These are phyloP conservation scores for Lepidurus apus DNA, from an alignment of 1,140 invertebrate genomes.

Conservation along the genomic window DNA sequence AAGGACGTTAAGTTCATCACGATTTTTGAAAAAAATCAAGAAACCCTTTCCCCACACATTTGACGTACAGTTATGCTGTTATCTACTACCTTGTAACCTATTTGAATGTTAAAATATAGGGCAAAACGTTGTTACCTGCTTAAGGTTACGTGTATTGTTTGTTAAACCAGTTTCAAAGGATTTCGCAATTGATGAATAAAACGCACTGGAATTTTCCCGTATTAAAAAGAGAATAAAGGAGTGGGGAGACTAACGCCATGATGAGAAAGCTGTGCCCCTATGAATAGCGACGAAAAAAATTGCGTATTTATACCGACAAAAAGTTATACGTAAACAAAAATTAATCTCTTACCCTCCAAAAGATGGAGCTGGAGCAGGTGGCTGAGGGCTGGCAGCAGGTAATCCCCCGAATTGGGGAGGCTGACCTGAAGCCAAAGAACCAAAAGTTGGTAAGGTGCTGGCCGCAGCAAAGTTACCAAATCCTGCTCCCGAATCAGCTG, in stretches of 20 bases:
- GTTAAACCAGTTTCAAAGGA: neutral
- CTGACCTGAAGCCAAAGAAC: constrained; percentile 22
- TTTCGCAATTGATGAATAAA: neutral
- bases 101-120: constrained; percentile 7
- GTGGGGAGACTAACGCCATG: constrained; percentile 15
- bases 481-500: constrained; percentile 1
- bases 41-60: neutral
- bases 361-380: constrained; percentile 25
- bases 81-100: neutral
- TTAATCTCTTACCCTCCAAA: constrained; percentile 23
- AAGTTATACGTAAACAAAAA: neutral
- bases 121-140: constrained; percentile 14
- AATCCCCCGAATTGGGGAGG: constrained; percentile 1
- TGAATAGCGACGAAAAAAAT: neutral
- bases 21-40: neutral
- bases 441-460: constrained; percentile 30
- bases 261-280: constrained; percentile 26
- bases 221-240: constrained; percentile 7
- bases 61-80: neutral
- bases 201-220: constrained; percentile 38
- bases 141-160: neutral
- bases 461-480: constrained; percentile 29
- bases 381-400: neutral
- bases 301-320: neutral
- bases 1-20: neutral